Evolutionary conservation across 2,113 vertebrate species (phyloP).

Genomic region (Chionomys nivalis): DNA sequence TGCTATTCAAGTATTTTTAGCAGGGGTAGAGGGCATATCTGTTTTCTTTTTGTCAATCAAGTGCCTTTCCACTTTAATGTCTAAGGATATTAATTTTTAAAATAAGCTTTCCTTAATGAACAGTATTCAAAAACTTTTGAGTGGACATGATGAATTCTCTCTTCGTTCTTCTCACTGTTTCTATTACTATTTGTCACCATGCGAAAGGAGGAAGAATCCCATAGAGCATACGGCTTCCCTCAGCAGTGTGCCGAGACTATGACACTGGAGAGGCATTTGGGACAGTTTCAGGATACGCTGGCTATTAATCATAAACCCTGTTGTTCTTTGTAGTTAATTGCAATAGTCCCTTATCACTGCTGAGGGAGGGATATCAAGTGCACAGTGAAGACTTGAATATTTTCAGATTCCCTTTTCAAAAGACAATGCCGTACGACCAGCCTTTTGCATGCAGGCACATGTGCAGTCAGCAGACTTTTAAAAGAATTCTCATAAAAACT

Average conservation of each 20-base stretch:
- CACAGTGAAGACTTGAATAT: constrained; percentile 13
- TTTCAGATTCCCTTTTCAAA: constrained; percentile 22
- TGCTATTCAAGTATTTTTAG: neutral
- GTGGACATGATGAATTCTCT: neutral
- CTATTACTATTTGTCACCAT: neutral
- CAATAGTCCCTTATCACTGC: constrained; percentile 39
- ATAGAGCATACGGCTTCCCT: neutral
- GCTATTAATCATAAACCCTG: neutral
- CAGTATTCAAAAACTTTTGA: constrained; percentile 39
- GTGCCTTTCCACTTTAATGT: neutral
- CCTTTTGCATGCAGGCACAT: neutral
- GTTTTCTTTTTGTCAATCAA: no score
- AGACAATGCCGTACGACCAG: neutral
- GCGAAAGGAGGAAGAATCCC: neutral
- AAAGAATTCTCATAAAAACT: constrained; percentile 45
- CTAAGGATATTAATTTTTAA: constrained; percentile 28
- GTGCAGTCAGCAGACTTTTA: constrained; percentile 4
- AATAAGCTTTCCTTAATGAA: constrained; percentile 9
- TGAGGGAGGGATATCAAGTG: constrained; percentile 11
- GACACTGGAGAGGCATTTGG: neutral
- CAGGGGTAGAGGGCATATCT: neutral
- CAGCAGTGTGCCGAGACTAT: neutral
- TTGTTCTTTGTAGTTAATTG: neutral
- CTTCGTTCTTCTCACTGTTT: neutral
- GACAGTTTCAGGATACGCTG: constrained; percentile 10